Percentiles rank a stretch among this genome's conserved stretches.
Evolutionary conservation across 2,113 vertebrate genomes (phyloP).

Genomic region (Amblyopsis rosae): DNA sequence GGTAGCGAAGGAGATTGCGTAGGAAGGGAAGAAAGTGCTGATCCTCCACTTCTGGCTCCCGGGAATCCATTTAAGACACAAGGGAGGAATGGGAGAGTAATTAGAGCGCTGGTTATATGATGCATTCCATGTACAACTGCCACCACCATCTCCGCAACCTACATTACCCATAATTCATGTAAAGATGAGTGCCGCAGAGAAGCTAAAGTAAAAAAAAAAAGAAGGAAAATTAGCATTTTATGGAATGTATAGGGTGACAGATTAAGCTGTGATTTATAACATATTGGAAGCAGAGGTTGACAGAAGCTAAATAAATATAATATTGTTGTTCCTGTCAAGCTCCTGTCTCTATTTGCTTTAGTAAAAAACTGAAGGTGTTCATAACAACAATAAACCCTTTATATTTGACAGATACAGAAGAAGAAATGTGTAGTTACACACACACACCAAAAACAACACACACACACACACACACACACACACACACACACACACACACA

Average conservation of each 20-base stretch:
- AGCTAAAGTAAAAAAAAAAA: not conserved
- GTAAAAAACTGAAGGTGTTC: constrained; percentile 25
- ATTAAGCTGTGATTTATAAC: not conserved
- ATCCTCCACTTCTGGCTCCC: constrained; percentile 64
- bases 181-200: constrained; percentile 9
- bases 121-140: constrained; percentile 46
- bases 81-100: constrained; percentile 63
- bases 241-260: constrained; percentile 1
- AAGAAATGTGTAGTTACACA: constrained; percentile 34
- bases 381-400: constrained; percentile 16
- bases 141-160: constrained; percentile 27
- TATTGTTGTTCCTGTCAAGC: constrained; percentile 2
- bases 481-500: not conserved
- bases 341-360: constrained; percentile 18
- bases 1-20: constrained; percentile 38
- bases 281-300: constrained; percentile 17
- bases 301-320: constrained; percentile 35
- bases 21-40: constrained; percentile 70
- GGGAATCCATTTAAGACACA: constrained; percentile 64
- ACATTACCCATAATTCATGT: constrained; percentile 52
- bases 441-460: not conserved
- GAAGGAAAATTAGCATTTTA: not conserved
- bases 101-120: constrained; percentile 64
- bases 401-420: constrained; percentile 4
- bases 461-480: not conserved